A percentile compares a stretch with the other conserved stretches of the same genome.
Evolutionary conservation across 2,113 vertebrate genomes (phyloP).

Genomic region (Nanorana parkeri): DNA sequence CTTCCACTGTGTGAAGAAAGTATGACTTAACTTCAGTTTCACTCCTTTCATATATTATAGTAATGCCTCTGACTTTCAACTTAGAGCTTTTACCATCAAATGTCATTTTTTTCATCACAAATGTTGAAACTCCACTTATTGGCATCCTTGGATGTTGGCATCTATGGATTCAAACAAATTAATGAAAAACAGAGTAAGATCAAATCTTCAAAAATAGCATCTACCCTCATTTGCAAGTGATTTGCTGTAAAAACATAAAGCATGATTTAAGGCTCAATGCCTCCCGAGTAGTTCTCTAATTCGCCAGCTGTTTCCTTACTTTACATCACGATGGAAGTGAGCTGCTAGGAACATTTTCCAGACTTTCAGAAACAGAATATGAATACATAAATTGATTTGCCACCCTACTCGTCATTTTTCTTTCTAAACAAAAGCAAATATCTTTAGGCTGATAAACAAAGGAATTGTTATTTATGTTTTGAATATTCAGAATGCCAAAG

Average conservation of each 20-base stretch:
- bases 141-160: conserved; percentile 20
- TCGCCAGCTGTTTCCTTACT: conserved; percentile 53
- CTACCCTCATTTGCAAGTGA: conserved; percentile 38
- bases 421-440: background rate
- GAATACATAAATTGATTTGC: conserved; percentile 34
- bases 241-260: conserved; percentile 46
- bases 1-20: conserved; percentile 10
- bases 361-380: conserved; percentile 27
- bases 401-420: conserved; percentile 7
- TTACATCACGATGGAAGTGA: conserved; percentile 38
- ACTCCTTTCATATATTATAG: conserved; percentile 23
- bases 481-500: conserved; percentile 42
- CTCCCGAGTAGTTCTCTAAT: conserved; percentile 42
- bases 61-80: conserved; percentile 8
- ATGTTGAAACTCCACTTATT: conserved; percentile 25
- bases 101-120: background rate
- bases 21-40: background rate
- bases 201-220: conserved; percentile 31
- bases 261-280: conserved; percentile 47
- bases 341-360: conserved; percentile 38
- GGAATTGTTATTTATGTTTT: conserved; percentile 59
- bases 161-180: conserved; percentile 14
- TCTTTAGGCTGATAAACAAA: background rate
- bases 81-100: conserved; percentile 16
- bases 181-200: conserved; percentile 25